Conservation (phyloP, 1,140 invertebrate species). For the Asbolus verrucosus region DNA sequence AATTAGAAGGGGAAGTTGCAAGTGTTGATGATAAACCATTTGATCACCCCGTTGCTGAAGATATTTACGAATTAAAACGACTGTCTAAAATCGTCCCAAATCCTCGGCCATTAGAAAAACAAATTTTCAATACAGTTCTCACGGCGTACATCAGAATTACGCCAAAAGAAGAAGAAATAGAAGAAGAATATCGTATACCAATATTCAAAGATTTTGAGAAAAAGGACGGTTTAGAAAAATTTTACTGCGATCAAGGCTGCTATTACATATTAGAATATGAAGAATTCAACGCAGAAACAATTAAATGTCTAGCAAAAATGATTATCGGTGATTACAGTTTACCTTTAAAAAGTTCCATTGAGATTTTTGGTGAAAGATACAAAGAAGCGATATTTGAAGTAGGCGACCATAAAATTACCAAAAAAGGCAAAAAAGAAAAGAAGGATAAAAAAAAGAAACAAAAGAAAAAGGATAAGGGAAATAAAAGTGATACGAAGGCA, state of each 20-base stretch:
- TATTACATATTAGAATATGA: constrained; percentile 71
- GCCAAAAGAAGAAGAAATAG: constrained; percentile 63
- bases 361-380: constrained; percentile 66
- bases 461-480: constrained; percentile 40
- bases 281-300: constrained; percentile 66
- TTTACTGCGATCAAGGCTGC: constrained; percentile 69
- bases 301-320: constrained; percentile 69
- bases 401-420: constrained; percentile 13
- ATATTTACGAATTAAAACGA: constrained; percentile 37
- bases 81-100: constrained; percentile 53
- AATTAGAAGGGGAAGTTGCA: neutral
- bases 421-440: constrained; percentile 36
- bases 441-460: constrained; percentile 38
- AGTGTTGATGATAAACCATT: neutral
- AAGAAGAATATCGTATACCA: constrained; percentile 61
- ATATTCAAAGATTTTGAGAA: constrained; percentile 51
- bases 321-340: constrained; percentile 68
- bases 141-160: constrained; percentile 69
- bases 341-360: constrained; percentile 65
- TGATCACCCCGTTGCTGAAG: neutral
- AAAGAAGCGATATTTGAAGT: constrained; percentile 43
- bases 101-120: constrained; percentile 26
- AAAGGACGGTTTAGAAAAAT: constrained; percentile 69
- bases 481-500: constrained; percentile 29
- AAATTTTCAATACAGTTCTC: constrained; percentile 67